phyloP scores from a whole-genome alignment of 2,888 invertebrate genomes.

The Lasioglossum leucozonium region DNA sequence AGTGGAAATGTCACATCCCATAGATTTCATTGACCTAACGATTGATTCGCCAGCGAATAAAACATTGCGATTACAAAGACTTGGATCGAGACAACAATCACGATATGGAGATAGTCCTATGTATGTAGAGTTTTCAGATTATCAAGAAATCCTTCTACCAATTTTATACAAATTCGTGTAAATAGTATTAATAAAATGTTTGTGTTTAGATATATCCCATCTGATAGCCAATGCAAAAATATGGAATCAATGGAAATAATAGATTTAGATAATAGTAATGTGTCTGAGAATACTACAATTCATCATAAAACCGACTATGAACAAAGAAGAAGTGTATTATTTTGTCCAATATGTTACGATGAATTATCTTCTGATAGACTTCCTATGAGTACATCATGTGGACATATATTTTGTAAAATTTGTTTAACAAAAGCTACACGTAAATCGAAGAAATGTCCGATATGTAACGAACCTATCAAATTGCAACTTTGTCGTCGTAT shows the following conservation, averaged over 20 bases:
- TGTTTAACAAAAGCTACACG: constrained; percentile 69
- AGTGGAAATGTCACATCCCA: constrained; percentile 30
- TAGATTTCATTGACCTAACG: constrained; percentile 72
- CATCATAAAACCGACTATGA: constrained; percentile 48
- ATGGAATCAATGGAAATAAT: constrained; percentile 12
- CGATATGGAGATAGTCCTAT: not conserved
- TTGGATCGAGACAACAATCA: not conserved
- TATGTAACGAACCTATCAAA: constrained; percentile 71
- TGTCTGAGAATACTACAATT: not conserved
- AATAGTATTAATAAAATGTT: constrained; percentile 5
- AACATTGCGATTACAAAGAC: constrained; percentile 11
- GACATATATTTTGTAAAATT: constrained; percentile 76
- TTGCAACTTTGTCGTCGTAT: constrained; percentile 52
- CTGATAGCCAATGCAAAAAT: not conserved
- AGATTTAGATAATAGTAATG: constrained; percentile 56
- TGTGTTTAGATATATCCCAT: constrained; percentile 29
- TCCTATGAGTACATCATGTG: constrained; percentile 77
- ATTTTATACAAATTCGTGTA: not conserved
- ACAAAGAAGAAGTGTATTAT: constrained; percentile 30
- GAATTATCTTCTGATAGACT: constrained; percentile 63
- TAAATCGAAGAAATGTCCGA: constrained; percentile 73
- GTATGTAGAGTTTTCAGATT: constrained; percentile 23
- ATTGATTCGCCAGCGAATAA: constrained; percentile 57
- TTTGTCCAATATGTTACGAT: constrained; percentile 78
- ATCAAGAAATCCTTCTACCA: not conserved